Percentiles rank a stretch among this genome's conserved stretches.
Conservation (phyloP, 1,140 invertebrate species). For the Aphelinus certus region DNA sequence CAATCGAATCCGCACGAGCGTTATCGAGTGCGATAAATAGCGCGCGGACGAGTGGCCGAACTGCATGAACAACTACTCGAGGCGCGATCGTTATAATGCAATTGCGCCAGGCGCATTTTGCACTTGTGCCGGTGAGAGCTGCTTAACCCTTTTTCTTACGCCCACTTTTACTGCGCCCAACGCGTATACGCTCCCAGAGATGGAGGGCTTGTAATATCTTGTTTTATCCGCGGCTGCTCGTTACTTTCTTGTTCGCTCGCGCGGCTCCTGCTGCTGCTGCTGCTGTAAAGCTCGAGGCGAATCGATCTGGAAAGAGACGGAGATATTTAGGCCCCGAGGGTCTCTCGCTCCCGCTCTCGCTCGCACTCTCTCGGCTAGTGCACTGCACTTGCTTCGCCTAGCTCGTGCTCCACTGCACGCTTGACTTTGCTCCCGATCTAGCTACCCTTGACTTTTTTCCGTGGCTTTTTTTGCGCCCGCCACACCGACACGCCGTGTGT, state of each 20-base stretch:
- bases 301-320: background rate
- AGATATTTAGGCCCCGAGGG: background rate
- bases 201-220: constrained; percentile 8
- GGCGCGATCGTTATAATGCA: constrained; percentile 5
- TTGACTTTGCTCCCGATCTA: constrained; percentile 13
- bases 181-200: background rate
- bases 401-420: background rate
- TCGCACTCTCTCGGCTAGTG: too few species aligned
- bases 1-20: constrained; percentile 3
- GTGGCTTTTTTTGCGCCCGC: background rate
- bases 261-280: background rate
- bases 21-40: constrained; percentile 34
- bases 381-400: background rate
- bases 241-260: constrained; percentile 15
- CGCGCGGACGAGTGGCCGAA: constrained; percentile 30
- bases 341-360: background rate
- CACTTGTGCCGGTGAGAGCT: background rate
- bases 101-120: background rate
- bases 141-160: background rate
- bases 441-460: constrained; percentile 13
- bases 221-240: constrained; percentile 18
- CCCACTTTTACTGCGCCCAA: background rate
- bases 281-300: background rate
- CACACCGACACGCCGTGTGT: background rate
- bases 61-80: constrained; percentile 38